Evolutionary conservation across 2,888 invertebrate species (phyloP).

Genomic region (Tenthredo notha): DNA sequence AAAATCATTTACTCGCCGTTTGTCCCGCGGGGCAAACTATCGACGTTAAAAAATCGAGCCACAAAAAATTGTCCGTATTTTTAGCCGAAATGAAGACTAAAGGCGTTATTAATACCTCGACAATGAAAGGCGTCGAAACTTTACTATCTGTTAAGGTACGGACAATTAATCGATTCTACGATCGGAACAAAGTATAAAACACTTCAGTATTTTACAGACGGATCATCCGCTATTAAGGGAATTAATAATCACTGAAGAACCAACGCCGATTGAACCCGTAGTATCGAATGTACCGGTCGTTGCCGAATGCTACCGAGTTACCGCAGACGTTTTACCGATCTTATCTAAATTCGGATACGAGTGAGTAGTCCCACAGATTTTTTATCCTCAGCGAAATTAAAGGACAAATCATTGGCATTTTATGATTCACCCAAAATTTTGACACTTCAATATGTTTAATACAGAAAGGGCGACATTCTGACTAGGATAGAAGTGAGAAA

Average conservation of each 20-base stretch:
- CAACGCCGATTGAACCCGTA: slow-evolving; percentile 65
- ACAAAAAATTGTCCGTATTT: slow-evolving; percentile 93
- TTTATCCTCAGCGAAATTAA: background rate
- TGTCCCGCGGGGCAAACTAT: slow-evolving; percentile 86
- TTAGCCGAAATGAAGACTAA: slow-evolving; percentile 85
- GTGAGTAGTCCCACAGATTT: slow-evolving; percentile 73
- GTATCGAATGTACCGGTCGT: slow-evolving; percentile 81
- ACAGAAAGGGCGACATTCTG: slow-evolving; percentile 83
- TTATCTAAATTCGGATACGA: slow-evolving; percentile 82
- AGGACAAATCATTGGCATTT: background rate
- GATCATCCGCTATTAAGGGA: slow-evolving; percentile 81
- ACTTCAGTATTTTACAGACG: slow-evolving; percentile 62
- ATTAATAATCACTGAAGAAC: slow-evolving; percentile 77
- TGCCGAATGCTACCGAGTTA: slow-evolving; percentile 85
- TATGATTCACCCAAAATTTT: background rate
- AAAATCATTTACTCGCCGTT: slow-evolving; percentile 84
- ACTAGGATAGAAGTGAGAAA: slow-evolving; percentile 84
- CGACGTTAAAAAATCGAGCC: slow-evolving; percentile 93
- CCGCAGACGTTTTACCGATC: slow-evolving; percentile 83
- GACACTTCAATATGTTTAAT: slow-evolving; percentile 61
- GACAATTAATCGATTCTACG: background rate
- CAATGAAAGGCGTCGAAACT: slow-evolving; percentile 90
- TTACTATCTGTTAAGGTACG: slow-evolving; percentile 83
- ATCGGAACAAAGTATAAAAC: background rate
- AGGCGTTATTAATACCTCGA: slow-evolving; percentile 72